phyloP scores from a whole-genome alignment of 2,888 invertebrate species.

The Glyphotaelius pellucidus region DNA sequence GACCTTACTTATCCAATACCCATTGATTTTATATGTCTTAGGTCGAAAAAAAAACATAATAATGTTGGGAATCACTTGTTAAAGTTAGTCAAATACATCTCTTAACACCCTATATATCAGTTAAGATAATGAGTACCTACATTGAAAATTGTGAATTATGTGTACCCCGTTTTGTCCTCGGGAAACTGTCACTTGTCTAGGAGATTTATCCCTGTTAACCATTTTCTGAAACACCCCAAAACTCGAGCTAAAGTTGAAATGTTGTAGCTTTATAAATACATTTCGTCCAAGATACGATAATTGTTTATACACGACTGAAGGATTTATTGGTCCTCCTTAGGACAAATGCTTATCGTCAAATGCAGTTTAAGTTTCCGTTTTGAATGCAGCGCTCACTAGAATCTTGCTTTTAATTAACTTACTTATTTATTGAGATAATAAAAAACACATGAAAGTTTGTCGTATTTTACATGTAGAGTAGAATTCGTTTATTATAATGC shows the following conservation, averaged over 20 bases:
- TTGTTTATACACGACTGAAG: conserved; percentile 1
- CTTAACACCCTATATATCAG: too few species aligned
- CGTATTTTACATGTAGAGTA: too few species aligned
- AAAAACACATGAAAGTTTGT: background rate
- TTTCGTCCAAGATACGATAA: conserved; percentile 25
- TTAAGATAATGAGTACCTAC: background rate
- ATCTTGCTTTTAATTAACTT: background rate
- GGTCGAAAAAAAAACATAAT: too few species aligned
- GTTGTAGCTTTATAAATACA: background rate
- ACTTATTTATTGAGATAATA: background rate
- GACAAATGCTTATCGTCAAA: conserved; percentile 34
- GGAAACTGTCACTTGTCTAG: conserved; percentile 19
- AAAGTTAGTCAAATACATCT: too few species aligned
- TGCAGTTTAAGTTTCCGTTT: background rate
- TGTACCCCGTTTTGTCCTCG: background rate
- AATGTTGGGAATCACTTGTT: too few species aligned
- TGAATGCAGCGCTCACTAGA: background rate
- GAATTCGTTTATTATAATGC: too few species aligned
- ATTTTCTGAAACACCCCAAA: conserved; percentile 8
- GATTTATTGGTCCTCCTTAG: conserved; percentile 17
- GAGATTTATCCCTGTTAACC: conserved; percentile 12
- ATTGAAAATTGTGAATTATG: background rate
- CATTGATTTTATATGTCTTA: too few species aligned
- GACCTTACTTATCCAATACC: too few species aligned
- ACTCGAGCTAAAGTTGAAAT: conserved; percentile 8